Evolutionary conservation across 2,797 vertebrate genomes (phyloP).

Genomic region (Cossypha heuglini): DNA sequence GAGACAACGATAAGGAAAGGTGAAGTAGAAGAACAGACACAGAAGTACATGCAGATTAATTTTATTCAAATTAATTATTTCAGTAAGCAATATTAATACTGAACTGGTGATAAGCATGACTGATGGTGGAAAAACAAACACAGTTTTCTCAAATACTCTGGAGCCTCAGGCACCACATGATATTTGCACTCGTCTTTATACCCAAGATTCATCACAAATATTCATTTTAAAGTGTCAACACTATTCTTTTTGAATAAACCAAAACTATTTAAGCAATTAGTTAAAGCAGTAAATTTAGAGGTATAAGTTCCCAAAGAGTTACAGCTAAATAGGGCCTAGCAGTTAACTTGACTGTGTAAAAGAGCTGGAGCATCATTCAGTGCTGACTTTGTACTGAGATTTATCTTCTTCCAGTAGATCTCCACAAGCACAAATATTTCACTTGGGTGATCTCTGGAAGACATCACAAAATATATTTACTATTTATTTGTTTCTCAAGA

Average conservation of each 20-base stretch:
- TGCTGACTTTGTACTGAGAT: neutral
- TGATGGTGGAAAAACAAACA: neutral
- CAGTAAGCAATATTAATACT: neutral
- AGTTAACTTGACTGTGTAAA: neutral
- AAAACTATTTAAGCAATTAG: neutral
- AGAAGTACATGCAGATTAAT: neutral
- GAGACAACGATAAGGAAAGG: neutral
- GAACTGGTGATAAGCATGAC: neutral
- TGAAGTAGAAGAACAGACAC: neutral
- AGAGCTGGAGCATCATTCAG: neutral
- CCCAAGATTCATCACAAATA: neutral
- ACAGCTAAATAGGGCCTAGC: neutral
- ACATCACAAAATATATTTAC: neutral
- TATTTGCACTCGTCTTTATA: neutral
- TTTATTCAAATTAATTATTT: neutral
- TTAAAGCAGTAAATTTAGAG: neutral
- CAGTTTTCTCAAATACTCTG: neutral
- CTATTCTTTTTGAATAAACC: neutral
- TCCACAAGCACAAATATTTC: neutral
- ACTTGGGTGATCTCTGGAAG: neutral
- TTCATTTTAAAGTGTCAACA: neutral
- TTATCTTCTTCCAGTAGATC: neutral
- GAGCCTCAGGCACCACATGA: rapidly evolving
- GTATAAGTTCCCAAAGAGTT: neutral
- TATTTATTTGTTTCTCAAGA: neutral